Conservation (phyloP, 2,888 invertebrate species). For the Drosophila fungiperda region DNA sequence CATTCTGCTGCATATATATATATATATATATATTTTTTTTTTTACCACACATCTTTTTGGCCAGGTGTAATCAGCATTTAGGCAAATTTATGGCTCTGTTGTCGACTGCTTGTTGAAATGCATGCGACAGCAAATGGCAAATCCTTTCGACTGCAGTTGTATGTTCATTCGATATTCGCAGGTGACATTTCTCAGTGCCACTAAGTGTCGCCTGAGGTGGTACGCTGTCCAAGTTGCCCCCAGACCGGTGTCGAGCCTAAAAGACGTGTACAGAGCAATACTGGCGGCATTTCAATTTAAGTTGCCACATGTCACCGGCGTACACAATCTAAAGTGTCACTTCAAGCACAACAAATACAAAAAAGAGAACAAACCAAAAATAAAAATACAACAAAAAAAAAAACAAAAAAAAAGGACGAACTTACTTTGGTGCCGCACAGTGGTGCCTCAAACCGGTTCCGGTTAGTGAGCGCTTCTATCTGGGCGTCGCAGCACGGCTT, state of each 20-base stretch:
- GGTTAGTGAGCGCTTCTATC: not conserved
- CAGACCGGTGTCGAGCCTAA: conserved; percentile 49
- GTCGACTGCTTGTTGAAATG: conserved; percentile 30
- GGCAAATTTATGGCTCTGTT: conserved; percentile 48
- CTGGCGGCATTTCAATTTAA: conserved; percentile 80
- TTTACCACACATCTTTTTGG: not conserved
- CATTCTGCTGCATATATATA: conserved; percentile 7
- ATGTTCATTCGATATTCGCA: conserved; percentile 40
- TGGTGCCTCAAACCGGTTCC: not conserved
- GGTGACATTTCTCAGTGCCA: conserved; percentile 58
- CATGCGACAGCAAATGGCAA: conserved; percentile 8
- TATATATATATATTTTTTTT: not conserved
- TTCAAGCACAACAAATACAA: conserved; percentile 44
- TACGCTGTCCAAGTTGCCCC: not conserved
- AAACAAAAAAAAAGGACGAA: conserved; percentile 25
- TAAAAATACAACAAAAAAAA: conserved; percentile 1
- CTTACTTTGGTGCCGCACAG: conserved; percentile 9
- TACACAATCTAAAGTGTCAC: conserved; percentile 75
- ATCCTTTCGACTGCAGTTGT: conserved; percentile 36
- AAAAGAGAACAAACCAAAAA: conserved; percentile 23
- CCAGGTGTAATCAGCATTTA: conserved; percentile 51
- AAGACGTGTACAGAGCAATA: conserved; percentile 67
- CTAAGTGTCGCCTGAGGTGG: conserved; percentile 60
- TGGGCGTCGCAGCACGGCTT: conserved; percentile 37
- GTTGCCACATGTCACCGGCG: conserved; percentile 77